phyloP scores from a whole-genome alignment of 2,797 vertebrate genomes.

The Phylloscopus collybita region DNA sequence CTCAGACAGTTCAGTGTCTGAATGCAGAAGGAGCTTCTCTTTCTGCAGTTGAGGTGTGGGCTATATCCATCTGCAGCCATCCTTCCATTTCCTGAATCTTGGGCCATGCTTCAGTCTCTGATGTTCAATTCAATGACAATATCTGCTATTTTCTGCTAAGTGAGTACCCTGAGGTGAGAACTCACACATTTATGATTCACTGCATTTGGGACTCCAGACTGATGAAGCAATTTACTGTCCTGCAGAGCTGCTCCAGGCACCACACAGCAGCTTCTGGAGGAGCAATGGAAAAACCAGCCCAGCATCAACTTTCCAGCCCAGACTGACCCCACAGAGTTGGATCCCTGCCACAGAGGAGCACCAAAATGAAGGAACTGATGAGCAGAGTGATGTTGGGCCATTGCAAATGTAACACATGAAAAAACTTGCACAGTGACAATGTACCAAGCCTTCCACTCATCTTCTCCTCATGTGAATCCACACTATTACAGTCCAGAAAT shows the following conservation, averaged over 20 bases:
- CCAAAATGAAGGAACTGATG: neutral
- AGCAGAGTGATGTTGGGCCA: neutral
- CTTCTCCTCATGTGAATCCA: neutral
- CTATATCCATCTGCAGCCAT: neutral
- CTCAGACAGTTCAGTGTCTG: neutral
- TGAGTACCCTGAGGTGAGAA: neutral
- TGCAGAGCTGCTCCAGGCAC: neutral
- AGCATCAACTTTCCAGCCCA: neutral
- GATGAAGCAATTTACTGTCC: neutral
- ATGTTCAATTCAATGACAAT: neutral
- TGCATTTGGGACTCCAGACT: neutral
- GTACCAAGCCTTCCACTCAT: neutral
- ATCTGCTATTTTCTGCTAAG: neutral
- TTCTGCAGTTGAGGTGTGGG: neutral
- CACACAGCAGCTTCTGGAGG: neutral
- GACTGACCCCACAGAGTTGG: neutral
- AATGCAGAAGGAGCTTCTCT: neutral
- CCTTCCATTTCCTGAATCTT: neutral
- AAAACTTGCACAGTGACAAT: accelerated
- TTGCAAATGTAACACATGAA: neutral
- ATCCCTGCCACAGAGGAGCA: neutral
- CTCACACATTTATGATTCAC: neutral
- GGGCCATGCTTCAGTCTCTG: neutral
- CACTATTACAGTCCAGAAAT: neutral
- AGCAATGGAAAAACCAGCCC: neutral